Percentiles rank a stretch among this genome's conserved stretches.
Conservation (phyloP, 2,113 vertebrate species). For the Anhinga rufa region DNA sequence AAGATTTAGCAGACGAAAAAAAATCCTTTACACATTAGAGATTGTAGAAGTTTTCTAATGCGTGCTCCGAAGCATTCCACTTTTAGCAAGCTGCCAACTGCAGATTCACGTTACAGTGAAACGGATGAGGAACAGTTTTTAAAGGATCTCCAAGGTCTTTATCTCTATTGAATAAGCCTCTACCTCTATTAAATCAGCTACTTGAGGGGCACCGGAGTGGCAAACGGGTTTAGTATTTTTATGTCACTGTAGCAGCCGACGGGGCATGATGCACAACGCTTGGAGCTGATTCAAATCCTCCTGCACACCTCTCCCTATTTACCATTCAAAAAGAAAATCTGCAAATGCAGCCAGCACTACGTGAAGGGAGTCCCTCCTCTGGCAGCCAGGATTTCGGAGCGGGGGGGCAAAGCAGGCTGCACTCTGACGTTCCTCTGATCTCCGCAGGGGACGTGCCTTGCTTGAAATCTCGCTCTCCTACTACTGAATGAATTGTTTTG, state of each 20-base stretch:
- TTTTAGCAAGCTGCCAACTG: neutral
- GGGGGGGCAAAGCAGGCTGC: neutral
- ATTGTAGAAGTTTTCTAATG: neutral
- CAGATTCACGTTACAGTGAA: neutral
- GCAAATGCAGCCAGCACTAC: neutral
- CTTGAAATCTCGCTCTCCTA: neutral
- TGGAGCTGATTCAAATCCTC: neutral
- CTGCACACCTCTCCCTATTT: neutral
- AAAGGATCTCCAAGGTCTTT: neutral
- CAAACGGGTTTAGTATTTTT: neutral
- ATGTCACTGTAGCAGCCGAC: neutral
- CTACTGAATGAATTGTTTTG: neutral
- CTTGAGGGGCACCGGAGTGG: neutral
- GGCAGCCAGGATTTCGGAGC: rapidly evolving
- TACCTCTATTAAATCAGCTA: neutral
- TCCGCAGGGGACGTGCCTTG: rapidly evolving
- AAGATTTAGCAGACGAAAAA: neutral
- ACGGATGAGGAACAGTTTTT: neutral
- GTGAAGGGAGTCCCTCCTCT: neutral
- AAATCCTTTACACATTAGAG: neutral
- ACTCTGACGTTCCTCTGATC: rapidly evolving
- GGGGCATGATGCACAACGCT: neutral
- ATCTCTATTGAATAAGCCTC: neutral
- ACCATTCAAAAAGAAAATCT: neutral
- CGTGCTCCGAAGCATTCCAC: neutral